Conservation (phyloP, 2,113 vertebrate species). For the Oreochromis tanganicae region DNA sequence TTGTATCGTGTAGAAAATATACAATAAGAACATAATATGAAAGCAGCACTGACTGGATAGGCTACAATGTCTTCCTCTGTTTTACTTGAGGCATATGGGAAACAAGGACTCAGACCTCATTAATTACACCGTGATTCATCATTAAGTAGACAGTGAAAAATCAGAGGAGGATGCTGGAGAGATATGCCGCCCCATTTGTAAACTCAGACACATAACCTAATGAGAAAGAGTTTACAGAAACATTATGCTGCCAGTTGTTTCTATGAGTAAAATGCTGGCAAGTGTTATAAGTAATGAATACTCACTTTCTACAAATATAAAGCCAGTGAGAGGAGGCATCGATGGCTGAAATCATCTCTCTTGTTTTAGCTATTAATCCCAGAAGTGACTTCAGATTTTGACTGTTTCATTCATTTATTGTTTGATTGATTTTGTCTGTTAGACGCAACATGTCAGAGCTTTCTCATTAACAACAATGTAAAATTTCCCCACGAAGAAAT, state of each 20-base stretch:
- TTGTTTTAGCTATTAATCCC: not conserved
- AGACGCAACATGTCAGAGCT: not conserved
- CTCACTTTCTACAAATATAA: not conserved
- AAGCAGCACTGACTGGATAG: not conserved
- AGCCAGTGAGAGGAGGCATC: not conserved
- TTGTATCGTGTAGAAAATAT: not conserved
- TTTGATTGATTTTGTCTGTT: not conserved
- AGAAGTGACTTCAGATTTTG: not conserved
- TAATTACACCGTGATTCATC: constrained; percentile 6
- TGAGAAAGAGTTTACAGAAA: not conserved
- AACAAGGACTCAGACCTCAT: not conserved
- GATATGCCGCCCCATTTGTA: not conserved
- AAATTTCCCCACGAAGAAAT: not conserved
- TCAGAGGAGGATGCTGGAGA: constrained; percentile 3
- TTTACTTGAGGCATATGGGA: not conserved
- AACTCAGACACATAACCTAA: not conserved
- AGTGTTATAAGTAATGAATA: not conserved
- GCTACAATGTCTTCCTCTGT: not conserved
- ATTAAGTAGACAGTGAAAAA: not conserved
- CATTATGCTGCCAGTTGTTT: not conserved
- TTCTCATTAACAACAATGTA: not conserved
- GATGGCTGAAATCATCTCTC: not conserved
- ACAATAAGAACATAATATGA: not conserved
- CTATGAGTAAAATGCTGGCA: not conserved
- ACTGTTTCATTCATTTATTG: not conserved